phyloP scores from a whole-genome alignment of 1,140 invertebrate species.

The Tetramorium parvispinum region DNA sequence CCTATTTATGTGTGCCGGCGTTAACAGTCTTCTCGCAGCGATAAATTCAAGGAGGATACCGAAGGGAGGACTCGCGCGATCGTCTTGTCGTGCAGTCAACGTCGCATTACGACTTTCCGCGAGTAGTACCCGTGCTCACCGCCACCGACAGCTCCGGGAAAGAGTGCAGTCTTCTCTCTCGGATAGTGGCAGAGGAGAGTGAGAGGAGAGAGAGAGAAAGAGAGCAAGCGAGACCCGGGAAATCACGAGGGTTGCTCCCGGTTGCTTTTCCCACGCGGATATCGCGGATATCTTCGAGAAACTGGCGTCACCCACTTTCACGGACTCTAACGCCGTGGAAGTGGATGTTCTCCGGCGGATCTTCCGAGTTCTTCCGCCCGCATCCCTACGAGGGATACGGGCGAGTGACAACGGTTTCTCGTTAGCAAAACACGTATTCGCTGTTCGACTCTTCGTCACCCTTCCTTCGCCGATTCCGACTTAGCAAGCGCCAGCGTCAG shows the following conservation, averaged over 20 bases:
- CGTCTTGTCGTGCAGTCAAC: conserved; percentile 67
- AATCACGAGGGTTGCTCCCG: conserved; percentile 68
- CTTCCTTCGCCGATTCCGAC: conserved; percentile 42
- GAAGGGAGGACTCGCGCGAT: conserved; percentile 36
- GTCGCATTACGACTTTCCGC: conserved; percentile 68
- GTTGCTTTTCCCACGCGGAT: conserved; percentile 76
- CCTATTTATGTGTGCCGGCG: conserved; percentile 49
- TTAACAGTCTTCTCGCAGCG: conserved; percentile 53
- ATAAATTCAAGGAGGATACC: conserved; percentile 53
- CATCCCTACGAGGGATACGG: conserved; percentile 71
- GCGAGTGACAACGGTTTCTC: conserved; percentile 80
- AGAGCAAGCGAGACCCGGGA: conserved; percentile 49
- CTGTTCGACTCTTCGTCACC: conserved; percentile 72
- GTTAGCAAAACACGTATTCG: conserved; percentile 79
- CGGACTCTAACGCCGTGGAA: conserved; percentile 55
- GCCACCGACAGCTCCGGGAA: conserved; percentile 18
- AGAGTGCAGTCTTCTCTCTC: background rate
- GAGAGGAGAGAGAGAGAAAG: background rate
- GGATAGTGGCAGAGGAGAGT: background rate
- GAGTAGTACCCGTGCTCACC: background rate
- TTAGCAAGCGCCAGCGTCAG: background rate
- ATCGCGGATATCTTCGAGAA: conserved; percentile 69
- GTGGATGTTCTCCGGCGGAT: conserved; percentile 62
- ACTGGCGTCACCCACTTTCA: conserved; percentile 74
- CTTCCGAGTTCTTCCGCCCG: conserved; percentile 52